A percentile compares a stretch with the other conserved stretches of the same genome.
phyloP scores from a whole-genome alignment of 2,113 vertebrate species.

The Crotalus tigris region DNA sequence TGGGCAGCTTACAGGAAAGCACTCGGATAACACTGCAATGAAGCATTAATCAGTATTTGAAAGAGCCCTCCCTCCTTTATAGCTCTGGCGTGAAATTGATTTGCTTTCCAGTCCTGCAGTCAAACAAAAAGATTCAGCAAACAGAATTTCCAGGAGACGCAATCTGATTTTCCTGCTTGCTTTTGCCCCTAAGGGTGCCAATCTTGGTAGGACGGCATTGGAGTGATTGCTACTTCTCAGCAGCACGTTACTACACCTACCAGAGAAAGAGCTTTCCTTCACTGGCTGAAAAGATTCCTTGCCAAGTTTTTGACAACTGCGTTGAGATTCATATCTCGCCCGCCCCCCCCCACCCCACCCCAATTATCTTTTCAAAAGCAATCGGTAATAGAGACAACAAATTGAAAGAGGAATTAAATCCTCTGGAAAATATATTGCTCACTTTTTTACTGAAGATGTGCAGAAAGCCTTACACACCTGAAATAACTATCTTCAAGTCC shows the following conservation, averaged over 20 bases:
- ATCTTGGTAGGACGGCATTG: not conserved
- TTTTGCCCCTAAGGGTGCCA: not conserved
- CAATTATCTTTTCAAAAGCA: not conserved
- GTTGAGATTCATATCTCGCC: not conserved
- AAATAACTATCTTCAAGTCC: not conserved
- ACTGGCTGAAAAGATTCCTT: not conserved
- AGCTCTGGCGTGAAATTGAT: not conserved
- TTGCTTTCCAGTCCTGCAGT: not conserved
- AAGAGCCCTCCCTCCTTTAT: not conserved
- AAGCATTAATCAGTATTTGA: not conserved
- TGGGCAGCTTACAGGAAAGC: not conserved
- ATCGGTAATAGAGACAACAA: not conserved
- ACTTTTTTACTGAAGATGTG: not conserved
- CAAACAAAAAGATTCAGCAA: not conserved
- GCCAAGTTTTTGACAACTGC: not conserved
- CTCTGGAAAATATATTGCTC: not conserved
- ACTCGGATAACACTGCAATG: not conserved
- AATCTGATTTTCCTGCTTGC: not conserved
- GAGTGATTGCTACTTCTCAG: not conserved
- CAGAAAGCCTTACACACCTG: not conserved
- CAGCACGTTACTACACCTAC: not conserved
- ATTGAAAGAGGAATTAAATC: not conserved
- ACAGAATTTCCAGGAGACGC: not conserved
- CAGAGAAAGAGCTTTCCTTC: not conserved
- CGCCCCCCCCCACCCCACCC: not conserved